These are phyloP conservation scores for Megaceryle alcyon DNA, from an alignment of 2,797 vertebrate species.

Conservation along the genomic window DNA sequence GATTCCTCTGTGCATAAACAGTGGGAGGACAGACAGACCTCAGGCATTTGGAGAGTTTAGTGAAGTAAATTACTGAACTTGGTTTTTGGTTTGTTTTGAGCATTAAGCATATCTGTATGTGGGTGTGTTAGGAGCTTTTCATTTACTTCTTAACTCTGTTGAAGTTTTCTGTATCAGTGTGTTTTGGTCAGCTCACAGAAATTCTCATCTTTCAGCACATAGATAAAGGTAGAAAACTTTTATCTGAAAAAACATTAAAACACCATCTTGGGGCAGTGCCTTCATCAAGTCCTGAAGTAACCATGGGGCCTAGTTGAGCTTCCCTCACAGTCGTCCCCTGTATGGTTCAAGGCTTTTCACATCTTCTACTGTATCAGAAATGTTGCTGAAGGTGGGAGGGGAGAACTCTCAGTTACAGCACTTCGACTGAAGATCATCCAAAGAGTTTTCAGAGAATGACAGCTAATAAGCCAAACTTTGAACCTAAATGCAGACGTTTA, in stretches of 20 bases:
- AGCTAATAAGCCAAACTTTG: slow-evolving; percentile 38
- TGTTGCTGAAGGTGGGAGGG: neutral
- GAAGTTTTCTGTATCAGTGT: neutral
- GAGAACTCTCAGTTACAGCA: neutral
- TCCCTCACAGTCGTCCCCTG: neutral
- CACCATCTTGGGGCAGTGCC: neutral
- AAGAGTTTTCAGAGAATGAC: slow-evolving; percentile 19
- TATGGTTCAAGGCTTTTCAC: neutral
- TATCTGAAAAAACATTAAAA: neutral
- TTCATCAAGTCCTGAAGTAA: neutral
- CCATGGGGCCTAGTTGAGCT: rapidly evolving
- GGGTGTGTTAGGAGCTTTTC: neutral
- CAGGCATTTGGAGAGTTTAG: neutral
- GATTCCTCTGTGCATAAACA: neutral
- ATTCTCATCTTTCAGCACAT: neutral
- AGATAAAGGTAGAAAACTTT: neutral
- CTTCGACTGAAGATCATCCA: slow-evolving; percentile 11
- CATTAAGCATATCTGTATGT: neutral
- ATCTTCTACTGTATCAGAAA: neutral
- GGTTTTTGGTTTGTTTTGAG: neutral
- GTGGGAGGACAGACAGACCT: neutral
- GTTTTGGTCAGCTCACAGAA: neutral
- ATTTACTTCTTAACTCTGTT: neutral
- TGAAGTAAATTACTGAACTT: neutral
- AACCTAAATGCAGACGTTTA: slow-evolving; percentile 38